Conservation (phyloP, 35 echinoderm and acorn worm genomes). For the Acanthaster planci region DNA sequence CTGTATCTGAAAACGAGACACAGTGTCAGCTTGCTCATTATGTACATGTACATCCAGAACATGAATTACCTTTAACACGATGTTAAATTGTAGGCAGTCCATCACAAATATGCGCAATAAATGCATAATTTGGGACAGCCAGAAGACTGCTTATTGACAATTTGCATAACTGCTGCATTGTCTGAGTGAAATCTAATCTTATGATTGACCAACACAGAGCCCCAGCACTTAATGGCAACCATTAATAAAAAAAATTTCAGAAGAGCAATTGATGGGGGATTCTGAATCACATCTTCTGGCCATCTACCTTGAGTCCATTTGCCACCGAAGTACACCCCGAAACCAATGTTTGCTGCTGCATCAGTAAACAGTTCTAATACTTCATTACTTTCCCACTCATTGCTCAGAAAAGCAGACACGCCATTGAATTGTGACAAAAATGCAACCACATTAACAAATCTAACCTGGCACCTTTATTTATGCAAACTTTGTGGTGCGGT, state of each 20-base stretch:
- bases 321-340: slow-evolving; percentile 31
- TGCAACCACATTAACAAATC: slow-evolving; percentile 7
- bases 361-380: slow-evolving; percentile 38
- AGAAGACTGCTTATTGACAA: slow-evolving; percentile 17
- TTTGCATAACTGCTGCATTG: background rate
- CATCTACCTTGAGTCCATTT: slow-evolving; percentile 33
- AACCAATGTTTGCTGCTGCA: slow-evolving; percentile 24
- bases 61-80: background rate
- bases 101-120: background rate
- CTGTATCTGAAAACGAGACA: background rate
- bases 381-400: background rate
- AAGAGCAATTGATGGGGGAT: slow-evolving; percentile 28
- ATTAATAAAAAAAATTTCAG: slow-evolving; percentile 28
- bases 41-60: background rate
- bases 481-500: background rate
- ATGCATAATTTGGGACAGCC: background rate
- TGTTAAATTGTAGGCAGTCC: background rate
- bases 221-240: slow-evolving; percentile 30
- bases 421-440: slow-evolving; percentile 39
- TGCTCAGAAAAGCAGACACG: background rate
- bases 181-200: slow-evolving; percentile 11
- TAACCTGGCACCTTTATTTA: background rate
- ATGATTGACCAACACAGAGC: background rate
- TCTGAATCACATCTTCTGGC: background rate
- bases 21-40: background rate